phyloP scores from a whole-genome alignment of 64 coral and sea anemone species.

The Platygyra sinensis region DNA sequence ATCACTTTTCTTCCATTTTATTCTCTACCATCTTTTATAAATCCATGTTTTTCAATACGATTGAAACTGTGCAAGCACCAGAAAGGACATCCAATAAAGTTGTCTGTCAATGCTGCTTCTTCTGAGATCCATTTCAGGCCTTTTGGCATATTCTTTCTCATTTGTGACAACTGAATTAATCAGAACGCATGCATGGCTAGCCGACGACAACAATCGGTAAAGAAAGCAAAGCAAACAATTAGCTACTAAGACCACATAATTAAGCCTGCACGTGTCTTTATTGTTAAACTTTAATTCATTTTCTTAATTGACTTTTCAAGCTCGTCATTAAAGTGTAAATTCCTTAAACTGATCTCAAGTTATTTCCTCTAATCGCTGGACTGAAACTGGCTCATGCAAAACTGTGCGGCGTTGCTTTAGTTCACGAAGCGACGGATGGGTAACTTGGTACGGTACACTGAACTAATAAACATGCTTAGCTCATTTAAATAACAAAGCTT shows the following conservation, averaged over 20 bases:
- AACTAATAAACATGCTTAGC: neutral
- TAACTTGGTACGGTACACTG: neutral
- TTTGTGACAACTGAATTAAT: neutral
- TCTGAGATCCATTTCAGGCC: neutral
- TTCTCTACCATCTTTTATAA: too few relatives aligned
- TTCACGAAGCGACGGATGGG: neutral
- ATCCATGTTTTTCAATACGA: too few relatives aligned
- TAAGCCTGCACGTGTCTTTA: slow-evolving; percentile 13
- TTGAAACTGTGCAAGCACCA: too few relatives aligned
- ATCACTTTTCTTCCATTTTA: too few relatives aligned
- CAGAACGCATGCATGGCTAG: neutral
- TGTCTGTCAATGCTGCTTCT: neutral
- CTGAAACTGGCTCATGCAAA: neutral
- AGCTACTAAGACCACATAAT: neutral
- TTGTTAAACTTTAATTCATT: neutral
- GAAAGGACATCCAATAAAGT: too few relatives aligned
- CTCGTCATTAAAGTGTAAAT: neutral
- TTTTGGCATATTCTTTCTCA: neutral
- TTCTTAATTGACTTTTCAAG: slow-evolving; percentile 11
- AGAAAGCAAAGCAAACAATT: neutral
- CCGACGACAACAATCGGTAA: neutral
- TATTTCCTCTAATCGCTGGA: neutral
- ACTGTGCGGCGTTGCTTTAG: neutral
- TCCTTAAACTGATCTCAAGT: neutral
- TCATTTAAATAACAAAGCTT: slow-evolving; percentile 16